Conservation (phyloP, 2,113 vertebrate genomes). For the Taurulus bubalis region DNA sequence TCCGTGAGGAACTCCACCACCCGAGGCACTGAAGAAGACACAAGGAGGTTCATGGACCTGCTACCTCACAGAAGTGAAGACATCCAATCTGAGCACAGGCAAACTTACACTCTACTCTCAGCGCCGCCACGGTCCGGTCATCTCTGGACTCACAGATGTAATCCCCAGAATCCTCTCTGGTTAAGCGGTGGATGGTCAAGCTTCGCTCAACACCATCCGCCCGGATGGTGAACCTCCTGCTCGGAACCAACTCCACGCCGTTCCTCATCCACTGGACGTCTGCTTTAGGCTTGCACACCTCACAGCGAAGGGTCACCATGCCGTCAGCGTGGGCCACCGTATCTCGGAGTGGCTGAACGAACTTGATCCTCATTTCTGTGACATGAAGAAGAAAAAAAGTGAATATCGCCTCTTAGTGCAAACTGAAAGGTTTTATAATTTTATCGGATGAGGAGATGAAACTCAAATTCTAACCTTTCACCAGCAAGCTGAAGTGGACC, state of each 20-base stretch:
- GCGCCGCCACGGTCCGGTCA: conserved; percentile 81
- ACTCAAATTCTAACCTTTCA: conserved; percentile 83
- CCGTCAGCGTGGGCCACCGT: conserved; percentile 83
- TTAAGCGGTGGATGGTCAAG: conserved; percentile 88
- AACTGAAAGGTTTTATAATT: not conserved
- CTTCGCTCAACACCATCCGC: conserved; percentile 86
- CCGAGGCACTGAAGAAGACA: conserved; percentile 84
- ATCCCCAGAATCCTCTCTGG: conserved; percentile 83
- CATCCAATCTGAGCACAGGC: not conserved
- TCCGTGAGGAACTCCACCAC: conserved; percentile 91
- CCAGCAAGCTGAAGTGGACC: conserved; percentile 84
- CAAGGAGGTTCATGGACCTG: not conserved
- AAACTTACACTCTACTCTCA: conserved; percentile 87
- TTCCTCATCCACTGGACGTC: conserved; percentile 89
- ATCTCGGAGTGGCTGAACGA: conserved; percentile 82
- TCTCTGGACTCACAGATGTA: conserved; percentile 89
- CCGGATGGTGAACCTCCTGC: conserved; percentile 78
- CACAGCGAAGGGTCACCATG: conserved; percentile 86
- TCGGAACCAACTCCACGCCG: conserved; percentile 77
- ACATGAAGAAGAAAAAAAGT: conserved; percentile 1
- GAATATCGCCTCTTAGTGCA: not conserved
- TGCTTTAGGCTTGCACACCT: conserved; percentile 86
- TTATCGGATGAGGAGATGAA: not conserved
- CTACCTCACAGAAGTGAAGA: not conserved
- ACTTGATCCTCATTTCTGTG: conserved; percentile 88